Evolutionary conservation across 2,888 invertebrate genomes (phyloP).

Genomic region (Herminia tarsipennalis): DNA sequence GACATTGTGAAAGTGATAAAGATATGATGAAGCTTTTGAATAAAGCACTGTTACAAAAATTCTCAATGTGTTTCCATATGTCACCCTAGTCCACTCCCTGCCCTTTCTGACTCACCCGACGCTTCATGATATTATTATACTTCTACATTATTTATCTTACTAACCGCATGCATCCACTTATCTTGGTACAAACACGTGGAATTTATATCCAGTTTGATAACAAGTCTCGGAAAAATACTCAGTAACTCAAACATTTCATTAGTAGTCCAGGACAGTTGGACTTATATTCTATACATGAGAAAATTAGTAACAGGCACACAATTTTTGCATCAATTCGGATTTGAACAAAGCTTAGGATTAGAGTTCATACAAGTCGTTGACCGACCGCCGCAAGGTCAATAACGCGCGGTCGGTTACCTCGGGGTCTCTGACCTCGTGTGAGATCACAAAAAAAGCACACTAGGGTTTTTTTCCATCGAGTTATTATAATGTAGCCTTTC

Average conservation of each 20-base stretch:
- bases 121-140: constrained; percentile 36
- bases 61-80: constrained; percentile 89
- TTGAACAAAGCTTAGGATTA: no score
- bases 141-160: constrained; percentile 28
- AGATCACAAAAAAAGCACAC: no score
- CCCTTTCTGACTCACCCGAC: constrained; percentile 49
- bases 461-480: no score
- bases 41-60: constrained; percentile 89
- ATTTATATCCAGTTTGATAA: no score
- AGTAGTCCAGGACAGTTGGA: constrained; percentile 7
- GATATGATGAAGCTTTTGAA: constrained; percentile 87
- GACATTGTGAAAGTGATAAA: constrained; percentile 88
- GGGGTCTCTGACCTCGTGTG: not conserved
- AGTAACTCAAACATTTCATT: not conserved
- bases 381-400: constrained; percentile 1
- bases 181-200: no score
- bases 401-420: not conserved
- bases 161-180: constrained; percentile 41
- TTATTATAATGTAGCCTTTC: no score
- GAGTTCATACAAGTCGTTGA: not conserved
- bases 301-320: not conserved
- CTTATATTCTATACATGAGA: not conserved
- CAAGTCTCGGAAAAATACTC: no score
- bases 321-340: no score
- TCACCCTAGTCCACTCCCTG: constrained; percentile 71